Evolutionary conservation across 2,113 vertebrate genomes (phyloP).

Genomic region (Amazona guildingii): DNA sequence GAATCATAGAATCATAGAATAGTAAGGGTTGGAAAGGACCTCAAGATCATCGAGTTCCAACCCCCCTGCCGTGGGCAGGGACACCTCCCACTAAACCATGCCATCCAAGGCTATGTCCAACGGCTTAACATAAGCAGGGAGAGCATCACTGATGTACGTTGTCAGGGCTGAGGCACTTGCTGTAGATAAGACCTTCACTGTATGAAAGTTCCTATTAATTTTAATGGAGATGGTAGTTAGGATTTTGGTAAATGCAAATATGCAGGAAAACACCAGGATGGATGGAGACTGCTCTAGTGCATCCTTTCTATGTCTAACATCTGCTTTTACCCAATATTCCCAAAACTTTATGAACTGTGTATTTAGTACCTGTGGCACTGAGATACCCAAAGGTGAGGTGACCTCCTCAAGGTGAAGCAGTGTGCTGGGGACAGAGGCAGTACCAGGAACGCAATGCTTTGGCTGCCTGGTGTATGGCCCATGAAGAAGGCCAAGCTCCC

Average conservation of each 20-base stretch:
- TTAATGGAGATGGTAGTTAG: neutral
- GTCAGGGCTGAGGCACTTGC: neutral
- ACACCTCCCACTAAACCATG: no score
- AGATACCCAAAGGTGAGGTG: neutral
- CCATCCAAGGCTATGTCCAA: no score
- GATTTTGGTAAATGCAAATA: neutral
- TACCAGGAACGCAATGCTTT: accelerated
- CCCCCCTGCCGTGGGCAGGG: no score
- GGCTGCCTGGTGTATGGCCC: neutral
- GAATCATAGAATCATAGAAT: neutral
- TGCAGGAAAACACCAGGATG: neutral
- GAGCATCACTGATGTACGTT: neutral
- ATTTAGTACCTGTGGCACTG: neutral
- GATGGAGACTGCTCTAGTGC: neutral
- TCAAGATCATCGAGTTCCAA: no score
- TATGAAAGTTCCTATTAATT: neutral
- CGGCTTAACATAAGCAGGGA: neutral
- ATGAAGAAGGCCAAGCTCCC: conserved; percentile 30
- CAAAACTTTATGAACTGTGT: neutral
- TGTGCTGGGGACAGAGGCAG: neutral
- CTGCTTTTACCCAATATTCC: neutral
- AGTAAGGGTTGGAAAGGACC: no score
- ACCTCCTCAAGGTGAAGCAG: neutral
- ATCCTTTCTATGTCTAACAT: neutral
- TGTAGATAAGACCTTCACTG: neutral